Evolutionary conservation across 1,140 invertebrate genomes (phyloP), one percentile per base, ranked within the genome.

Genomic region (Hycleus phaleratus): DNA sequence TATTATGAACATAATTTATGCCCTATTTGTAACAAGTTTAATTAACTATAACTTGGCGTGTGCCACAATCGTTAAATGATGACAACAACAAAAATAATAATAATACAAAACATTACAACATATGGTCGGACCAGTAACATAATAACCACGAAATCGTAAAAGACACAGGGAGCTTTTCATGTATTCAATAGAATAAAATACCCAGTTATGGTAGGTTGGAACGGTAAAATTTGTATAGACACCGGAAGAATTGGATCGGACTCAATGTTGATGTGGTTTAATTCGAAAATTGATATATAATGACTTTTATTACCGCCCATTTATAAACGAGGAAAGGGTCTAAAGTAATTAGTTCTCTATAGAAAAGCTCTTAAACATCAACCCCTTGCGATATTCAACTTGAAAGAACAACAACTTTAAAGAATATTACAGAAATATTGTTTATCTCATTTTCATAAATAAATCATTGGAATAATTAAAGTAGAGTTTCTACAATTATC

Each of bases 281-380:
- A 58, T 52, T 49, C 46, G 49, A 53, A 58, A 58, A 58, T 53
- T 58, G 56, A 57, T 45, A 57, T 57, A 57, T 57, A 57, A 57
- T 57, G 56, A 57, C 56, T 57, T 49, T 48, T 55, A 55, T 46
- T 32, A 32, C 32, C 32, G 3, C 32, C 32, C 7, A 32, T 32
- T 32, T 32, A 26, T 10, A 9, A 4, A 9, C 32, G 7, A 32
- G 32, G 32, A 1, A 32, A 5, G 32, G 4, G 32, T 32, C 4
- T 32, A 18, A 18, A 18, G 1, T 18, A 18, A 18, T 18, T 18
- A 18, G 18, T 18, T 18, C 18, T 18, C 18, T 1, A 18, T 18
- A 18, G 18, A 18, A 18, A 18, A 18, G 18, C 18, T 18, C 18
- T 18, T 18, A 18, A 18, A 18, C 18, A 18, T 2, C 18, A 18